Base-by-base conservation (phyloP, 2,888 invertebrate genomes). In the Idaea dimidiata region DNA sequence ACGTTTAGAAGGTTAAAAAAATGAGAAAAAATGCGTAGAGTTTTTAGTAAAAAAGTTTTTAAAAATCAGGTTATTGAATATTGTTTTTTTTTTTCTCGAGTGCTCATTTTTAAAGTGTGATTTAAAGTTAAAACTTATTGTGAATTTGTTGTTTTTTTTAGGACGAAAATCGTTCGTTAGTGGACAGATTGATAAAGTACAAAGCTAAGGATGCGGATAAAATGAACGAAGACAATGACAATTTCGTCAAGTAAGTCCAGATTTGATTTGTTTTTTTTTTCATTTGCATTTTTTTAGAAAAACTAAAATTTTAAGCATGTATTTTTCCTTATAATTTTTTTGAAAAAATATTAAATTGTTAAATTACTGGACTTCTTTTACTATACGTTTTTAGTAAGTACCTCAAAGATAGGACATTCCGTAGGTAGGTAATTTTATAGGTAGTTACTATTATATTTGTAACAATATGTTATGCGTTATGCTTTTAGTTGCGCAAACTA, bases 211-310 rank as follows among this genome's bases (percentile, higher is more conserved):
- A 98, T 93, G 99, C 99, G 0, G 99, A 99, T 80, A 96, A 96
- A 88, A 95, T 99, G 94, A 99, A 99, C 82, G 97, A 97, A 90
- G 98, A 99, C 88, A 99, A 99, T 93, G 99, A 99, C 86, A 96
- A 96, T 83, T 96, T 97, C 84, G 89, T 97, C 74, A 97, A 96
- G 97, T 97, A 94, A 95, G 95, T 76, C 59, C 32, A 58, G 61
- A 59, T 60, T 59, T 58, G 66, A 65, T 62, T 64, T 32, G 16
- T 61, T 54, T 64, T 60, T 63, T 59, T 10, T 56, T 60, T 61
- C 62, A 62, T 66, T 66, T 62, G 64, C 68, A 60, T 64, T 65
- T 33, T n/a, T 66, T 66, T 57, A 43, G 2, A 14, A 43, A 14
- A 10, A 70, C 61, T 72, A 73, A 56, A 66, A 67, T 63, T 69